phyloP scores from a whole-genome alignment of 1,140 invertebrate species.

The Hylaeus anthracinus region DNA sequence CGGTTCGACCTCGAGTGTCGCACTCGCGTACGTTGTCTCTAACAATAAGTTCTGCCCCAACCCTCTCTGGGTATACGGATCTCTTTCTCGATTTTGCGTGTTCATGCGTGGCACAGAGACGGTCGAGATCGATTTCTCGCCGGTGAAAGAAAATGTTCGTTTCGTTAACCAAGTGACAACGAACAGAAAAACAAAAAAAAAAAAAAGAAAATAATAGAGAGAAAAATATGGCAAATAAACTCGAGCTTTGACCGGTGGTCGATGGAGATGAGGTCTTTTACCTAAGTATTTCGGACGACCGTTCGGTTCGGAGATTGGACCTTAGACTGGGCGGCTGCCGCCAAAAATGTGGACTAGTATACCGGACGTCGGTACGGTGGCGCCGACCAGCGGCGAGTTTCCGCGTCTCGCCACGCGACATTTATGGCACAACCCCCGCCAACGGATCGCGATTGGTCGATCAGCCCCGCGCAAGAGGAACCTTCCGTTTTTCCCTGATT shows the following conservation, averaged over 20 bases:
- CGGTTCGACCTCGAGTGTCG: conserved; percentile 23
- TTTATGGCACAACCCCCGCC: conserved; percentile 78
- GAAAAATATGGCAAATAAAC: conserved; percentile 3
- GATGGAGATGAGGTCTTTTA: conserved; percentile 63
- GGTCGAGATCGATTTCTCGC: background rate
- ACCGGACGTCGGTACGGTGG: conserved; percentile 70
- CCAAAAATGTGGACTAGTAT: conserved; percentile 80
- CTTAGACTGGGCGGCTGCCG: conserved; percentile 78
- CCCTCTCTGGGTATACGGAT: background rate
- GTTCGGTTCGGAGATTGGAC: conserved; percentile 81
- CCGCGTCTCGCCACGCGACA: conserved; percentile 68
- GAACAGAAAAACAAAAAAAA: background rate
- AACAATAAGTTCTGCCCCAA: background rate
- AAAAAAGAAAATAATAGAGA: background rate
- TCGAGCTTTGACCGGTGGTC: conserved; percentile 8
- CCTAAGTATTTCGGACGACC: conserved; percentile 80
- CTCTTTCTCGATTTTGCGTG: no score
- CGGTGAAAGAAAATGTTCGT: background rate
- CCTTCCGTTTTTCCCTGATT: background rate
- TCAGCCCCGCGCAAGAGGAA: background rate
- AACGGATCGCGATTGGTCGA: conserved; percentile 59
- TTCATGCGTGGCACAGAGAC: no score
- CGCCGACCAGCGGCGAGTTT: conserved; percentile 72
- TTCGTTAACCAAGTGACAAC: no score
- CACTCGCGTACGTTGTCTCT: conserved; percentile 17